Base-by-base conservation (phyloP, 2,888 invertebrate genomes). In the Drosophila birchii region DNA sequence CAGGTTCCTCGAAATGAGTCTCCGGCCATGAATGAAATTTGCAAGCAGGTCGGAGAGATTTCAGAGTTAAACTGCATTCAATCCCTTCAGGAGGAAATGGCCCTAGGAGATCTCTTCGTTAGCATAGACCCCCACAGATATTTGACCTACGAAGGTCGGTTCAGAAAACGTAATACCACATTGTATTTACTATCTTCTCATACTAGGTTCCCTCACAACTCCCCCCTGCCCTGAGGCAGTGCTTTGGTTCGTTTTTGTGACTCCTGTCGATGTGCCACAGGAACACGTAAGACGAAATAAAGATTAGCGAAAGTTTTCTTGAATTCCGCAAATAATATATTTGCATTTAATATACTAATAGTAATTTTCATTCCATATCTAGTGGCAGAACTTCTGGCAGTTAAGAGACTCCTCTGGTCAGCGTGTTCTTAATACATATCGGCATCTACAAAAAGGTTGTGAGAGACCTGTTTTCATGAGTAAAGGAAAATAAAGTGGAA, bases 181-280 rank as follows among this genome's bases (percentile, higher is more conserved):
- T 18, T 9, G 8, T 9, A 26, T 39, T 11, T 7, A 23, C 1
- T 23, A n/a, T 23, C 5, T 5, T 7, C 8, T 41, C 36, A 1
- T 41, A n/a, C n/a, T n/a, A 83, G 89, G 84, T 2, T 84, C 84
- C 0, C 63, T 84, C 0, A 84, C 89, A 14, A 71, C 82, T 3
- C 89, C 89, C 0, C 88, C 89, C 7, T 88, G 80, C n/a, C 18
- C 63, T 4, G 84, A 84, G 44, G 56, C 29, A 29, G 84, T 76
- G 0, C 62, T 72, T 16, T 84, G 89, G 89, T 80, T 88, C 49
- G 78, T 85, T 11, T 88, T 85, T 16, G 49, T 73, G 2, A 74
- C 64, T 1, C 70, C 86, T 2, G 23, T 89, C 18, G 78, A 82
- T 53, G 58, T 84, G 11, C 47, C 79, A 9, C 45, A 41, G 29